Evolutionary conservation across 2,888 invertebrate species (phyloP), one percentile per base, ranked within the genome.

Genomic region (Chymomyza caudatula): DNA sequence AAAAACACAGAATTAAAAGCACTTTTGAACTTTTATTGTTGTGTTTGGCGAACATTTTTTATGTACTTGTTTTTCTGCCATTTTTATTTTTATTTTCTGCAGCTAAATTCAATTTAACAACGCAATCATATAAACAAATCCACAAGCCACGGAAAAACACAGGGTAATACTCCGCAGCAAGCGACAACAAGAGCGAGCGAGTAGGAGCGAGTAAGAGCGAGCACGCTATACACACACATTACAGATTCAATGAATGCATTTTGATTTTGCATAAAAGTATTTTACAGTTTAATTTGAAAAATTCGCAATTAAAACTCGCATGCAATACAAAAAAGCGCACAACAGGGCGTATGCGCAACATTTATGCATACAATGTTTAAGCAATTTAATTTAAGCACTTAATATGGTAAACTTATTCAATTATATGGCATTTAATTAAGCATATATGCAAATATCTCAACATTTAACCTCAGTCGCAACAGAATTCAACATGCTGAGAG

Each of bases 61-160:
- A 23, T 49, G 17, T n/a, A 8, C 42, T 60, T 44, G 52, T 15
- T 42, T 23, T 57, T 37, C 56, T 54, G 15, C 4, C 56, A 42
- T 60, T 17, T 62, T 63, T 51, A 51, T 52, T 64, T 57, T 68
- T 58, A 63, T 76, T 77, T 77, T 77, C 67, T 77, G 62, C 73
- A 66, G 63, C 43, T 59, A 79, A 79, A 79, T 79, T 79, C 77
- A 79, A 79, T 79, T 79, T 80, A 82, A 79, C 78, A 82, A 73
- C 77, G 79, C 69, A 78, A 79, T 76, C 77, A 65, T 54, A 81
- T 81, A 78, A 78, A 78, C 78, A 78, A 79, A 79, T 77, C 79
- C 67, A 57, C 78, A n/a, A n/a, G n/a, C n/a, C n/a, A n/a, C n/a
- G n/a, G n/a, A n/a, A n/a, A n/a, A n/a, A n/a, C n/a, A n/a, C n/a